Evolutionary conservation across 2,797 vertebrate genomes (phyloP).

Genomic region (Ciconia nigra): DNA sequence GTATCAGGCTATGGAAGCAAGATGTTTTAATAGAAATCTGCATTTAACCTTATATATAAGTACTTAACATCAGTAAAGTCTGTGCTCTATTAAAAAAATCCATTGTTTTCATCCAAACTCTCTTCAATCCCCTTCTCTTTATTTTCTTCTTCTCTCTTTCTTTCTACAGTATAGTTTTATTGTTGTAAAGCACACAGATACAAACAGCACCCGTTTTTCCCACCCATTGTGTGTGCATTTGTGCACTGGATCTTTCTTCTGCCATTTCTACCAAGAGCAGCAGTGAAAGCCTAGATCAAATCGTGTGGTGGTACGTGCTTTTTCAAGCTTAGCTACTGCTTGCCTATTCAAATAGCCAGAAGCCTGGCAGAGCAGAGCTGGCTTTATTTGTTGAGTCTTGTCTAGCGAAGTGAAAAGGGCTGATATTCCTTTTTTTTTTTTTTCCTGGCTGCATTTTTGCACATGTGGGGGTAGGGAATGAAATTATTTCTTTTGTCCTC

Average conservation of each 20-base stretch:
- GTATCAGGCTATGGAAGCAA: not conserved
- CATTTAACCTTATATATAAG: not conserved
- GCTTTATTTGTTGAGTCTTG: slow-evolving; percentile 74
- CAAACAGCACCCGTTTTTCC: not conserved
- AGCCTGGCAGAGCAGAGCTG: slow-evolving; percentile 61
- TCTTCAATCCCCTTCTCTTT: not conserved
- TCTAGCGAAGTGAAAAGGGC: slow-evolving; percentile 67
- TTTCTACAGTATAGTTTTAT: not conserved
- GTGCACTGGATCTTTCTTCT: slow-evolving; percentile 23
- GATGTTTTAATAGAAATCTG: not conserved
- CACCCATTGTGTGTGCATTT: slow-evolving; percentile 19
- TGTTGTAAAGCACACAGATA: slow-evolving; percentile 7
- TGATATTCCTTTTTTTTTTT: not conserved
- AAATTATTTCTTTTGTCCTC: slow-evolving; percentile 72
- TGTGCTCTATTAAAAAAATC: not conserved
- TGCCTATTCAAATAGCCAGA: slow-evolving; percentile 65
- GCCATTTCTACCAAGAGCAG: not conserved
- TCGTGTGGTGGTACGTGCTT: not conserved
- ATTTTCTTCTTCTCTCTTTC: not conserved
- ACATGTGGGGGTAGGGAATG: slow-evolving; percentile 40
- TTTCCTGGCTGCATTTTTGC: slow-evolving; percentile 49
- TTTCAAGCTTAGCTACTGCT: slow-evolving; percentile 55
- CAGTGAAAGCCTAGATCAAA: slow-evolving; percentile 5
- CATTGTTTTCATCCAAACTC: not conserved
- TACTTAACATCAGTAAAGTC: not conserved